Base-by-base conservation (phyloP, 2,113 vertebrate species). In the Hemichromis elongatus region DNA sequence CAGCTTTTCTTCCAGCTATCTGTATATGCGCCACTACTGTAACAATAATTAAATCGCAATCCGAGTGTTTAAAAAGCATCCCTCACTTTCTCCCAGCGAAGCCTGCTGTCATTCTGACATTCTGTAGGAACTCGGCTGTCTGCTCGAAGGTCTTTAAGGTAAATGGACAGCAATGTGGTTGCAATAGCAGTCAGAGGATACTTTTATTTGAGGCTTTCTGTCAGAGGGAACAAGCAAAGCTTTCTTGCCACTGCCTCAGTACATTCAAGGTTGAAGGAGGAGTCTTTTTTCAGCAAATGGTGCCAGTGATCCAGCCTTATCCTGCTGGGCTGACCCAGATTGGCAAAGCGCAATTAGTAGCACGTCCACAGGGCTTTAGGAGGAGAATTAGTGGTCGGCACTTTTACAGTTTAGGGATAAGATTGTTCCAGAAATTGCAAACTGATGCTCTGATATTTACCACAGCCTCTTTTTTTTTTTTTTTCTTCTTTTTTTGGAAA, bases 261-360 rank as follows among this genome's bases (percentile, higher is more conserved):
- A 40, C 35, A 42, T 80, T 86, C 68, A 85, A 90, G 83, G 83
- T 92, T 85, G 73, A 86, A 85, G 83, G 82, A 68, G 77, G 85
- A 85, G 84, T 85, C 86, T 86, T 90, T 54, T 94, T 88, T 81
- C 59, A 92, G 84, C 12, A 68, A 88, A 86, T 3, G 70, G 87
- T 91, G 90, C 84, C 91, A 84, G 73, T 28, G 88, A 84, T 88
- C 80, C 90, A 84, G 52, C 80, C 86, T 78, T 47, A 66, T 89
- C 88, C 84, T 86, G 85, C 83, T 75, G 81, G 63, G 80, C 10
- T 93, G 91, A 92, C 93, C 93, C 86, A 94, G 88, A 90, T 94
- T 83, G 86, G 84, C 80, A 75, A 54, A 4, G 28, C 26, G 21
- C 84, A 94, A 93, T 95, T 94, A 94, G 90, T 66, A 75, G 85